Conservation (phyloP, 2,888 invertebrate species). For the Drosophila planitibia region DNA sequence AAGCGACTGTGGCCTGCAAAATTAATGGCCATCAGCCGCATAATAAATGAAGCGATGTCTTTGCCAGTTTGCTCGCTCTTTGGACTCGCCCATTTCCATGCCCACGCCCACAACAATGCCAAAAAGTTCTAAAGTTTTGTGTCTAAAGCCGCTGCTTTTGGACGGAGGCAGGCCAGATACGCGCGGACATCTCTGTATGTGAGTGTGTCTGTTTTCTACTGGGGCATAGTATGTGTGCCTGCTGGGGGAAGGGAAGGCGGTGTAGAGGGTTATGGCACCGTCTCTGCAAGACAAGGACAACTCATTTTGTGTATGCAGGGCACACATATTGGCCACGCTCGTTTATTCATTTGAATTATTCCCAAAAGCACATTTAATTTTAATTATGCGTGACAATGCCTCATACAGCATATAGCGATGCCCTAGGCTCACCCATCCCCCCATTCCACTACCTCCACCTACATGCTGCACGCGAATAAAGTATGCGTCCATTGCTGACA, state of each 20-base stretch:
- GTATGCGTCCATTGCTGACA: slow-evolving; percentile 49
- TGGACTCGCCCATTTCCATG: slow-evolving; percentile 43
- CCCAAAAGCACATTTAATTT: slow-evolving; percentile 85
- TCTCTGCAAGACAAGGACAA: slow-evolving; percentile 41
- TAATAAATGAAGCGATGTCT: slow-evolving; percentile 79
- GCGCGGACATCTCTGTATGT: slow-evolving; percentile 15
- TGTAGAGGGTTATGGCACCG: background rate
- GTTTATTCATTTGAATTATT: slow-evolving; percentile 82
- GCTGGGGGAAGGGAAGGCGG: background rate
- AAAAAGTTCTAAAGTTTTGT: slow-evolving; percentile 62
- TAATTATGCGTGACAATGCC: slow-evolving; percentile 84
- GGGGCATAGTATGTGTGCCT: background rate
- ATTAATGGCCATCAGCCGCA: slow-evolving; percentile 81
- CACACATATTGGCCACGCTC: slow-evolving; percentile 74
- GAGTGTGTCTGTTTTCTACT: background rate
- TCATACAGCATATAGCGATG: slow-evolving; percentile 61
- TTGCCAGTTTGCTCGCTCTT: slow-evolving; percentile 22
- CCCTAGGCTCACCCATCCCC: background rate
- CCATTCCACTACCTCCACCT: background rate
- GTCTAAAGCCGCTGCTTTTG: slow-evolving; percentile 42
- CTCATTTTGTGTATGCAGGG: slow-evolving; percentile 77
- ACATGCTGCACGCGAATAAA: background rate
- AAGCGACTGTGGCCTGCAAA: slow-evolving; percentile 67
- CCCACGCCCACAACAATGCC: slow-evolving; percentile 45
- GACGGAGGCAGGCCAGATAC: slow-evolving; percentile 34